phyloP scores from a whole-genome alignment of 2,888 invertebrate genomes.

The Drosophila pseudotakahashii region DNA sequence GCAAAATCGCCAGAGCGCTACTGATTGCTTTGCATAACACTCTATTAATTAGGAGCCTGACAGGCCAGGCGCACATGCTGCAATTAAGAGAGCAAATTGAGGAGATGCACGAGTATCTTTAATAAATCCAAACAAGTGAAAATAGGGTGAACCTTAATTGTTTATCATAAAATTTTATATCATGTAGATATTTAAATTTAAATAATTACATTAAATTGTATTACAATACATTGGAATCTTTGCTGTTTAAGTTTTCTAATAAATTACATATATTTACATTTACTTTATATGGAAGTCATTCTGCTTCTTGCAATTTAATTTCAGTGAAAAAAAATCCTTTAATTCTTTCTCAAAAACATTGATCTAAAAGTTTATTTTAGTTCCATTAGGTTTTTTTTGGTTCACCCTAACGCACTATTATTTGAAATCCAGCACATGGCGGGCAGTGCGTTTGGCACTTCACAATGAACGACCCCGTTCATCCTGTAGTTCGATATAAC shows the following conservation, averaged over 20 bases:
- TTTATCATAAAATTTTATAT: no score
- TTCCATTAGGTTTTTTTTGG: background rate
- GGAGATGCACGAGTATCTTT: background rate
- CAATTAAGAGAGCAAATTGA: conserved; percentile 13
- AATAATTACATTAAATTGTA: no score
- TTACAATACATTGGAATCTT: no score
- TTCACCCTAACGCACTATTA: background rate
- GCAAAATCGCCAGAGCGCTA: conserved; percentile 6
- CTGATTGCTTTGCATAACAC: conserved; percentile 21
- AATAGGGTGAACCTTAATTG: background rate
- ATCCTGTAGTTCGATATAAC: background rate
- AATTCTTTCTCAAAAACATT: background rate
- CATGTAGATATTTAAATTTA: no score
- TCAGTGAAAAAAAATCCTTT: background rate
- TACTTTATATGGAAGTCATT: no score
- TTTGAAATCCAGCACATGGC: conserved; percentile 44
- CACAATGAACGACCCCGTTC: no score
- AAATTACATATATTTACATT: no score
- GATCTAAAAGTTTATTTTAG: background rate
- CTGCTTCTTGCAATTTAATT: no score
- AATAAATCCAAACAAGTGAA: background rate
- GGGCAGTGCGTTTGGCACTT: conserved; percentile 19
- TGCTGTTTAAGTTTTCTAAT: no score
- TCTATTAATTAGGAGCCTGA: conserved; percentile 53
- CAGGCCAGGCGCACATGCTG: conserved; percentile 11